phyloP scores from a whole-genome alignment of 2,797 vertebrate genomes.

The Dipus sagitta region DNA sequence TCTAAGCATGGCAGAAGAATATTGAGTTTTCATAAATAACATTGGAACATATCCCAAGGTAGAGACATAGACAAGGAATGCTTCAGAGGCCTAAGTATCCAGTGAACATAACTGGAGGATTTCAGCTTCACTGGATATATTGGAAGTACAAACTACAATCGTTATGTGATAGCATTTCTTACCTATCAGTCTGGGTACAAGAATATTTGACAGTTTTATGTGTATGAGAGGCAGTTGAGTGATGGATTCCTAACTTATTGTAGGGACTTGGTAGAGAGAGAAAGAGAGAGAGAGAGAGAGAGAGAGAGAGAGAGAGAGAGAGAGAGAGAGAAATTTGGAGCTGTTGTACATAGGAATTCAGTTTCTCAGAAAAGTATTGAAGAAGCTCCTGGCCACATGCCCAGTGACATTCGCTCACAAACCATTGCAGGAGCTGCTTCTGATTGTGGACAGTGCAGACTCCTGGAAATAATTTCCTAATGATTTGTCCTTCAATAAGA shows the following conservation, averaged over 20 bases:
- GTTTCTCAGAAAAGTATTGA: background rate
- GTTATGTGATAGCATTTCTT: background rate
- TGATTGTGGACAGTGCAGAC: background rate
- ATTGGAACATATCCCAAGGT: background rate
- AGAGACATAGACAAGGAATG: background rate
- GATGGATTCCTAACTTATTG: background rate
- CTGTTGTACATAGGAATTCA: background rate
- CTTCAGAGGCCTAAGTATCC: background rate
- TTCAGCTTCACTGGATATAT: background rate
- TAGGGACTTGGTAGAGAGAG: background rate
- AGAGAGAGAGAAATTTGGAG: background rate
- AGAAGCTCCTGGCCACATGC: background rate
- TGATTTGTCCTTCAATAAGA: background rate
- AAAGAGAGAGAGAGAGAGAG: no score
- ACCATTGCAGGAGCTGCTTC: background rate
- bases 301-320: no score
- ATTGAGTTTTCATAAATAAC: background rate
- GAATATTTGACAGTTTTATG: background rate
- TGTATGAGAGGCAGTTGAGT: background rate
- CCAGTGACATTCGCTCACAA: background rate
- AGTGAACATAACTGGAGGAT: background rate
- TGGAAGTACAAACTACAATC: slow-evolving; percentile 1
- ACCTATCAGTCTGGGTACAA: background rate
- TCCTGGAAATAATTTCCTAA: background rate
- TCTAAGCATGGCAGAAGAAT: background rate